Percentiles rank a stretch among this genome's conserved stretches.
These are phyloP conservation scores for Saccostrea glomerata DNA, from an alignment of 1,140 invertebrate genomes.

Conservation along the genomic window DNA sequence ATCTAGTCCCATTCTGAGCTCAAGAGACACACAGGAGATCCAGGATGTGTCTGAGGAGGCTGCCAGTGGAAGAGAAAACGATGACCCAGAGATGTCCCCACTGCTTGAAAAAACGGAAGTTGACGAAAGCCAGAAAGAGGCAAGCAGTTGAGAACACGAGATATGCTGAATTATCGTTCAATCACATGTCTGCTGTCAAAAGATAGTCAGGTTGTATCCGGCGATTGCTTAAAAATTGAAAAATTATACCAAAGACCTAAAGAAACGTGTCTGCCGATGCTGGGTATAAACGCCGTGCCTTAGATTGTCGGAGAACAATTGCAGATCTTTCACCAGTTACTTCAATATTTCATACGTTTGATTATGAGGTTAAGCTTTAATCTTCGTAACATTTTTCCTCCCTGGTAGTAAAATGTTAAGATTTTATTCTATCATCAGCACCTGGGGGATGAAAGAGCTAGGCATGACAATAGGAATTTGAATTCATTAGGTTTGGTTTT, in stretches of 20 bases:
- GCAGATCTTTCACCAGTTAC: neutral
- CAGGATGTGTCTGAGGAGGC: neutral
- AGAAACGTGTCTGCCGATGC: neutral
- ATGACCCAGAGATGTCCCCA: neutral
- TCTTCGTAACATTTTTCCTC: neutral
- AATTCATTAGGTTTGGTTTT: neutral
- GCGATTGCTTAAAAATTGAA: neutral
- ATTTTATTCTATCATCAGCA: neutral
- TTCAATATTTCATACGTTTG: neutral
- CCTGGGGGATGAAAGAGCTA: neutral
- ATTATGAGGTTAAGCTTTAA: neutral
- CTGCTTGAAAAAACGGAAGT: neutral
- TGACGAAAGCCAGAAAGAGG: neutral
- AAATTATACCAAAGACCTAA: neutral
- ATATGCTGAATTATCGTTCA: neutral
- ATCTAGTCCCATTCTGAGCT: neutral
- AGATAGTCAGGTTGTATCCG: constrained; percentile 1
- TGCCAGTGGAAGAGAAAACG: neutral
- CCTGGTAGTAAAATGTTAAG: neutral
- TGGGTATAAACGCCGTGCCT: neutral
- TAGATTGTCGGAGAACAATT: neutral
- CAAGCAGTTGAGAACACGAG: neutral
- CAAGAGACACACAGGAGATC: neutral
- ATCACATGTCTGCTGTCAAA: constrained; percentile 10
- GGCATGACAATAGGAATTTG: neutral